Conservation (phyloP, 2,113 vertebrate species). For the Cepphus grylle region DNA sequence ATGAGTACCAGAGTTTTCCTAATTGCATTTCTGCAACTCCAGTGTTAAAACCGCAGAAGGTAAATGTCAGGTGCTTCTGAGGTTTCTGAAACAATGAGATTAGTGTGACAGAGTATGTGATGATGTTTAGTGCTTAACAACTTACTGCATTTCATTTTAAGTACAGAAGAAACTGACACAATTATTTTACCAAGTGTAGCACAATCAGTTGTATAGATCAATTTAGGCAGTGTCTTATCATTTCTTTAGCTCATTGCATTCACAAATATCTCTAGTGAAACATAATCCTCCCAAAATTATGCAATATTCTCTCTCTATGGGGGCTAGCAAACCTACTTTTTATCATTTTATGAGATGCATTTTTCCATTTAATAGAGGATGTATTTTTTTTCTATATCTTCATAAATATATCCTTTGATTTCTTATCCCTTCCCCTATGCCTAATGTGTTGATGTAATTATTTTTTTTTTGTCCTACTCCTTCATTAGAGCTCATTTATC, state of each 20-base stretch:
- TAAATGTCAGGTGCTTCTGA: conserved; percentile 29
- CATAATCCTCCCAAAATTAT: background rate
- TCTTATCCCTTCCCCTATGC: background rate
- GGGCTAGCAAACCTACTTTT: conserved; percentile 2
- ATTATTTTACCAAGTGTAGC: conserved; percentile 27
- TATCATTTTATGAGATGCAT: background rate
- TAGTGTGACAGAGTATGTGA: background rate
- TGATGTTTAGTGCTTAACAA: conserved; percentile 1
- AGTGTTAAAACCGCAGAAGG: conserved; percentile 2
- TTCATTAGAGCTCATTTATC: background rate
- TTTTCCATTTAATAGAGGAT: background rate
- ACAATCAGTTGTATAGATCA: conserved; percentile 4
- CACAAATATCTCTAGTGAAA: background rate
- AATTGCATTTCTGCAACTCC: conserved; percentile 54
- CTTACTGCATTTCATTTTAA: background rate
- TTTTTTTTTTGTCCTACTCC: background rate
- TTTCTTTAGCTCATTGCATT: conserved; percentile 15
- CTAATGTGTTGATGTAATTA: background rate
- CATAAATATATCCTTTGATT: background rate
- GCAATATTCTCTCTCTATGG: background rate
- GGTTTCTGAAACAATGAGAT: conserved; percentile 15
- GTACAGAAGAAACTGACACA: background rate
- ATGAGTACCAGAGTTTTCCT: background rate
- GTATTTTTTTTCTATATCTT: background rate
- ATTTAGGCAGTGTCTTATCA: background rate